Base-by-base conservation (phyloP, 2,113 vertebrate genomes). In the Heptranchias perlo region DNA sequence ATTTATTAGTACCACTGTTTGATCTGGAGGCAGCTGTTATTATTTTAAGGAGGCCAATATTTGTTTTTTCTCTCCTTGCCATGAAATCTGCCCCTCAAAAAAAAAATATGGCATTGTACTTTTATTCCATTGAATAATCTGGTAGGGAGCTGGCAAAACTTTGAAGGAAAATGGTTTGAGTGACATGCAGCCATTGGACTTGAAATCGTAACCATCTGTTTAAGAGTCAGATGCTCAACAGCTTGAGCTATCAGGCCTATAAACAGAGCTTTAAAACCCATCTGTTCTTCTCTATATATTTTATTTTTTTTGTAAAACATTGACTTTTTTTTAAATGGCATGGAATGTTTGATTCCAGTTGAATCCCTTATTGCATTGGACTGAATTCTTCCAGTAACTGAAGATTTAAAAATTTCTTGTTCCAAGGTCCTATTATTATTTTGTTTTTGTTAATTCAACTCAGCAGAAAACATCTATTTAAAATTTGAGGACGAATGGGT, bases 201-300 rank as follows among this genome's bases (percentile, higher is more conserved):
- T 84, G 69, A 14, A 76, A 16, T 84, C 31, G 39, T 84, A 47
- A 84, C 82, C 18, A 69, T 84, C 82, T 47, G 44, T 84, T 84
- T 47, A 84, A 84, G 44, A 84, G 82, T 44, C 44, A 84, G 82
- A 84, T 47, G 39, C 82, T 84, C 82, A 84, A 84, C 82, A 84
- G 44, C 44, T 84, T 84, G 39, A 44, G 16, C n/a, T 47, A 84
- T 13, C 82, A 84, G 39, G 44, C 39, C 5, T 84, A 44, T 84
- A 84, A 69, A 84, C 39, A 47, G 14, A 84, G 16, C 82, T 84
- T 84, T 84, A 21, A 47, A 47, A 47, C 23, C 35, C 39, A 47
- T 84, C 82, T 84, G 82, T 28, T 84, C 35, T 47, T 44, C n/a
- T 44, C 31, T 84, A 47, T 84, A 49, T 5, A 21, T 39, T 84